These are phyloP conservation scores for Delphinus delphis DNA, from an alignment of 2,113 vertebrate species.

Conservation along the genomic window DNA sequence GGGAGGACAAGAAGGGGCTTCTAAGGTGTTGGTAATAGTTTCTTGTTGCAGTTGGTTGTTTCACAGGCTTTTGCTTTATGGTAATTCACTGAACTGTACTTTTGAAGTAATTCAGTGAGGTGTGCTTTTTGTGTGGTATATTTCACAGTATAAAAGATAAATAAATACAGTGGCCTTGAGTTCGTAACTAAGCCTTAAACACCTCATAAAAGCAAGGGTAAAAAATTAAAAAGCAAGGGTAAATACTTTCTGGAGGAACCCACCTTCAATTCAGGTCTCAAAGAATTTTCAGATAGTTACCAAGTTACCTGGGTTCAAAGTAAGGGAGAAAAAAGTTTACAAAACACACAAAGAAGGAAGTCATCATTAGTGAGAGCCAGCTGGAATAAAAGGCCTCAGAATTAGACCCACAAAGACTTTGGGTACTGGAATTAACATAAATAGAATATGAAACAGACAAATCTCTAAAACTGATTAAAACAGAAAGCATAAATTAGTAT, in stretches of 20 bases:
- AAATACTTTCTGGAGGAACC: background rate
- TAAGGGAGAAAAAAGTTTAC: background rate
- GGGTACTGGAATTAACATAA: background rate
- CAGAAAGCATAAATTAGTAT: background rate
- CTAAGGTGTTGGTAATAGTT: background rate
- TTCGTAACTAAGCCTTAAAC: background rate
- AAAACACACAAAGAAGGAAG: background rate
- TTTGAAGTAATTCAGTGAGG: background rate
- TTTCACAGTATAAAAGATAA: background rate
- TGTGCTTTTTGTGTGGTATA: background rate
- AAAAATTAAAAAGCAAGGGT: background rate
- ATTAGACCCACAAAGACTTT: background rate
- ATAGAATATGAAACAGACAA: background rate
- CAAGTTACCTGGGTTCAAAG: background rate
- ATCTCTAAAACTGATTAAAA: background rate
- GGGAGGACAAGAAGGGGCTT: background rate
- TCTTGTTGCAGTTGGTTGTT: background rate
- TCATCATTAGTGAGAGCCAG: no score
- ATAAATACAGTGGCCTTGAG: background rate
- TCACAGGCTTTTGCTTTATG: background rate
- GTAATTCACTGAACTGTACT: background rate
- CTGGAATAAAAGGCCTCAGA: background rate
- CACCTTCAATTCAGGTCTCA: background rate
- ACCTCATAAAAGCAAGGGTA: background rate
- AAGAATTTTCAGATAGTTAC: background rate